A percentile compares a stretch with the other conserved stretches of the same genome.
Evolutionary conservation across 2,113 vertebrate species (phyloP).

Genomic region (Riparia riparia): DNA sequence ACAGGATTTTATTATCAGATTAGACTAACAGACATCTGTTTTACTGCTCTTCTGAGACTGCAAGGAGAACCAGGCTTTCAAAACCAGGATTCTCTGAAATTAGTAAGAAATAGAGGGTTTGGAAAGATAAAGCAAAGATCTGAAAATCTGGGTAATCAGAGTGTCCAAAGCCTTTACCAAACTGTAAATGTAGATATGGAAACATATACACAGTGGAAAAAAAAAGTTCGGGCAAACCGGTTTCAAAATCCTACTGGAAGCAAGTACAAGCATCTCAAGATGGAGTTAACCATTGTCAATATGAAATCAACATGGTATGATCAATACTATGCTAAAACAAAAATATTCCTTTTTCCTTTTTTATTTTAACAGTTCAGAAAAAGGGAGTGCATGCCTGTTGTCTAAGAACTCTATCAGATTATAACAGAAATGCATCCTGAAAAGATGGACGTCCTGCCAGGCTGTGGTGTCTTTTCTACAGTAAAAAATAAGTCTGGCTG

Average conservation of each 20-base stretch:
- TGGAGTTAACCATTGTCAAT: not conserved
- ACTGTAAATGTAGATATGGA: not conserved
- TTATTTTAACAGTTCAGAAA: not conserved
- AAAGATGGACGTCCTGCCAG: not conserved
- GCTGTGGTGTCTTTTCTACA: not conserved
- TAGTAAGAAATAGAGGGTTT: slow-evolving; percentile 30
- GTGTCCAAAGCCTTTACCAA: slow-evolving; percentile 2
- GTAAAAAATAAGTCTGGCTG: not conserved
- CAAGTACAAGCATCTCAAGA: not conserved
- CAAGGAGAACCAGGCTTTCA: slow-evolving; percentile 42
- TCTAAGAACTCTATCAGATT: not conserved
- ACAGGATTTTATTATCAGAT: slow-evolving; percentile 59
- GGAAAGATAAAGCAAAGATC: slow-evolving; percentile 38
- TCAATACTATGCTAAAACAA: not conserved
- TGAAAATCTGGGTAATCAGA: not conserved
- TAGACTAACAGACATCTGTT: slow-evolving; percentile 59
- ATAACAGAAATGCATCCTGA: not conserved
- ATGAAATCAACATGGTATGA: not conserved
- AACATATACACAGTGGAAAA: not conserved
- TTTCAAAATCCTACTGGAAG: not conserved
- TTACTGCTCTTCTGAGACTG: slow-evolving; percentile 6
- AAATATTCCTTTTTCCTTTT: not conserved
- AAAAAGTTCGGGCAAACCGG: not conserved
- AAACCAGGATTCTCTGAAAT: slow-evolving; percentile 44
- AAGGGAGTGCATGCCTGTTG: not conserved